A percentile compares a stretch with the other conserved stretches of the same genome.
Evolutionary conservation across 2,888 invertebrate species (phyloP).

Genomic region (Fragum whitleyi): DNA sequence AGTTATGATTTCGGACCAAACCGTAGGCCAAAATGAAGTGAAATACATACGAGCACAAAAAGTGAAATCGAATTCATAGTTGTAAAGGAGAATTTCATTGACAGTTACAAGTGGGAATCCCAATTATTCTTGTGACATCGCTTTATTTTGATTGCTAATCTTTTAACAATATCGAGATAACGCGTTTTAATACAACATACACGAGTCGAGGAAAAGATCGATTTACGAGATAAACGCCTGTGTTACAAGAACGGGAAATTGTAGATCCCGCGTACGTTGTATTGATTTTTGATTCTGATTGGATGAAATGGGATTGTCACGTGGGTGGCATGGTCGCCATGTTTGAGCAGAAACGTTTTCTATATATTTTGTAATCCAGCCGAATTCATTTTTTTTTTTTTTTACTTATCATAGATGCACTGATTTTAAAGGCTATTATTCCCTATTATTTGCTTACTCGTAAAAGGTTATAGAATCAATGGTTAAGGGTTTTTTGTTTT

Average conservation of each 20-base stretch:
- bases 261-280: neutral
- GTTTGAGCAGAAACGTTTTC: too few species aligned
- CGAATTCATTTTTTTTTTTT: too few species aligned
- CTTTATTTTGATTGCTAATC: constrained; percentile 33
- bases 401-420: too few species aligned
- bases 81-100: neutral
- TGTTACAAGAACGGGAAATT: neutral
- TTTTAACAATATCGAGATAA: constrained; percentile 16
- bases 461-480: too few species aligned
- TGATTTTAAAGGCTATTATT: too few species aligned
- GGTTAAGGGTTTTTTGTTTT: too few species aligned
- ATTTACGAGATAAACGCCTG: constrained; percentile 14
- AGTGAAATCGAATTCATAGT: too few species aligned
- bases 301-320: neutral
- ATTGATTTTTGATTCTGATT: constrained; percentile 1
- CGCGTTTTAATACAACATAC: neutral
- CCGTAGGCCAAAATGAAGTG: too few species aligned
- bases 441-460: too few species aligned
- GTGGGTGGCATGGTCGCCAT: neutral
- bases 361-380: too few species aligned
- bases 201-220: constrained; percentile 4
- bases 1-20: too few species aligned
- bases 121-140: constrained; percentile 24
- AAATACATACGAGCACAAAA: too few species aligned
- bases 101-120: constrained; percentile 21